A percentile compares a stretch with the other conserved stretches of the same genome.
Evolutionary conservation across 2,797 vertebrate genomes (phyloP).

Genomic region (Anabacerthia variegaticeps): DNA sequence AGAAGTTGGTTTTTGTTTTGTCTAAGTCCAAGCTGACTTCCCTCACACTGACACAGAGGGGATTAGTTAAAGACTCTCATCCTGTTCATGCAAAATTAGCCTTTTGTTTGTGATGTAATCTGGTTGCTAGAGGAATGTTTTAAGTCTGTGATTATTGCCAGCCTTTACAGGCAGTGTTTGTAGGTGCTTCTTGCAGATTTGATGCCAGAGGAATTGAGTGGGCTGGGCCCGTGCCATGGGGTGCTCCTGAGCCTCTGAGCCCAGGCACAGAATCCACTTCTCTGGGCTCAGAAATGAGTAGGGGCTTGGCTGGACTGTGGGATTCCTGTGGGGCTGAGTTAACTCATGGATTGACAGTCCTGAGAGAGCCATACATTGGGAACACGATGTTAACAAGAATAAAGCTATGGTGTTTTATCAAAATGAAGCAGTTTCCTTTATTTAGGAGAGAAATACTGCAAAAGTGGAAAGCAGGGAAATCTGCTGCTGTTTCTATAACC

Average conservation of each 20-base stretch:
- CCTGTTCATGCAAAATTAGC: neutral
- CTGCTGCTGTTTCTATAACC: neutral
- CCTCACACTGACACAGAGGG: neutral
- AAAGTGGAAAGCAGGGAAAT: neutral
- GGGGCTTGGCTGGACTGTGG: neutral
- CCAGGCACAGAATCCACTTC: neutral
- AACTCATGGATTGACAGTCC: neutral
- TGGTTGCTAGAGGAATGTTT: neutral
- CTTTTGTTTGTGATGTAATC: neutral
- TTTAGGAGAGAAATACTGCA: neutral
- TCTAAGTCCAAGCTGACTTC: neutral
- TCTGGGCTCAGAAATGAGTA: too few species aligned
- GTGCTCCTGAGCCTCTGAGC: neutral
- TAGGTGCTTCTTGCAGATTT: neutral
- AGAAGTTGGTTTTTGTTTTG: neutral
- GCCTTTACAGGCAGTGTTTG: neutral
- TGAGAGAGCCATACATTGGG: neutral
- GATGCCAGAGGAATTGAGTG: neutral
- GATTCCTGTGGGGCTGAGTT: neutral
- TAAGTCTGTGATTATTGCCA: neutral
- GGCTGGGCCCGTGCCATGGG: accelerated
- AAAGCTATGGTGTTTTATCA: neutral
- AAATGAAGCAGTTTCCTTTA: neutral
- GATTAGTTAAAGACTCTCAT: neutral
- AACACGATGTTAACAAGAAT: accelerated